Evolutionary conservation across 2,113 vertebrate species (phyloP).

Genomic region (Sakesphorus luctuosus): DNA sequence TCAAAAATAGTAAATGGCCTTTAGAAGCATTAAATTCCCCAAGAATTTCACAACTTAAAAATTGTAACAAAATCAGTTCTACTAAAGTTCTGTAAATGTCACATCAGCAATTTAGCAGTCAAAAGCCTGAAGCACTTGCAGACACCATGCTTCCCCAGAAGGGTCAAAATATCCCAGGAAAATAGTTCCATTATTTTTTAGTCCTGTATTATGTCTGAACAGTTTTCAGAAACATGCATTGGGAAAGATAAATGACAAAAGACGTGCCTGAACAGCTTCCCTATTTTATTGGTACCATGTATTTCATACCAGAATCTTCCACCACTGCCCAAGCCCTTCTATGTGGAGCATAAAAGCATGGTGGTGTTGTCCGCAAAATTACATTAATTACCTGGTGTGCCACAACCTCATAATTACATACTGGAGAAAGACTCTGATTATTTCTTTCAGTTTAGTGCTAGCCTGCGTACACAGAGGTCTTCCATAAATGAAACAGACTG

Average conservation of each 20-base stretch:
- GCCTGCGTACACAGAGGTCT: neutral
- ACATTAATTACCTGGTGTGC: neutral
- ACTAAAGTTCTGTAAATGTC: neutral
- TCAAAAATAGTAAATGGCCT: neutral
- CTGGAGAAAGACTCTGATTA: neutral
- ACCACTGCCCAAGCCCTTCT: neutral
- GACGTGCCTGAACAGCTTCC: rapidly evolving
- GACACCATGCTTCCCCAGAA: neutral
- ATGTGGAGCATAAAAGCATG: neutral
- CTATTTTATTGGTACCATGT: rapidly evolving
- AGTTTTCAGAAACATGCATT: neutral
- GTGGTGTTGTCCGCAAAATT: neutral
- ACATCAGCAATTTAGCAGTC: neutral
- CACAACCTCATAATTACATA: neutral
- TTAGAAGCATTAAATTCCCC: neutral
- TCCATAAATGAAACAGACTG: neutral
- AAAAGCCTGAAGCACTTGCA: neutral
- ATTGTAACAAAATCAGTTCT: neutral
- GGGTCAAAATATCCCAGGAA: neutral
- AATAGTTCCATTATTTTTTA: neutral
- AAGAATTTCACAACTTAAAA: neutral
- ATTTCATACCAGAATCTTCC: neutral
- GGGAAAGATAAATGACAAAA: neutral
- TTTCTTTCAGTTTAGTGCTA: neutral
- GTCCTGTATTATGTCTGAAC: neutral